These are phyloP conservation scores for Cheilosia soror DNA, from an alignment of 2,888 invertebrate species.

Conservation along the genomic window DNA sequence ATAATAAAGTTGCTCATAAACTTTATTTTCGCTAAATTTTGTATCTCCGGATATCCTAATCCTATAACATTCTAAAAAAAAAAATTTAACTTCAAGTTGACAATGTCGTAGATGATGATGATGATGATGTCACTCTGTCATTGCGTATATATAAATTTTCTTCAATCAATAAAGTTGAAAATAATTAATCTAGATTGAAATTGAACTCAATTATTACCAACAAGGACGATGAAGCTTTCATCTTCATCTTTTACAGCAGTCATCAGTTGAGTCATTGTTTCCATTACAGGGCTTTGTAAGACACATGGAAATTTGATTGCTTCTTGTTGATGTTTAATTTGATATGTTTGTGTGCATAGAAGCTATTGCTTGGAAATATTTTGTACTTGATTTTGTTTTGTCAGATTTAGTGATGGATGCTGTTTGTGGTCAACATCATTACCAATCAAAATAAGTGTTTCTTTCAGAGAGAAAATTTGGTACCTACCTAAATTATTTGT, in stretches of 20 bases:
- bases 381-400: too few relatives aligned
- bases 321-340: not conserved
- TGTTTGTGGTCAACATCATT: too few relatives aligned
- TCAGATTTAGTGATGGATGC: too few relatives aligned
- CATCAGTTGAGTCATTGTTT: constrained; percentile 1
- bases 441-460: too few relatives aligned
- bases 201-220: not conserved
- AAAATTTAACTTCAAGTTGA: not conserved
- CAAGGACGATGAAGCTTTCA: constrained; percentile 3
- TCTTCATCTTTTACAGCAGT: not conserved
- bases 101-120: not conserved
- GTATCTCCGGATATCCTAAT: constrained; percentile 1
- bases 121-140: constrained; percentile 15
- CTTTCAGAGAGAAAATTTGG: too few relatives aligned
- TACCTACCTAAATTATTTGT: too few relatives aligned
- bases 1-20: constrained; percentile 41
- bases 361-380: too few relatives aligned
- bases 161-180: constrained; percentile 37
- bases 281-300: not conserved
- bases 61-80: not conserved
- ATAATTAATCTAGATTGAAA: constrained; percentile 49
- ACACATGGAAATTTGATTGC: not conserved
- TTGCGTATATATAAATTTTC: not conserved
- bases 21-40: constrained; percentile 9
- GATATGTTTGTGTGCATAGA: not conserved